phyloP scores from a whole-genome alignment of 2,888 invertebrate genomes.

The Cephus nigrinus region DNA sequence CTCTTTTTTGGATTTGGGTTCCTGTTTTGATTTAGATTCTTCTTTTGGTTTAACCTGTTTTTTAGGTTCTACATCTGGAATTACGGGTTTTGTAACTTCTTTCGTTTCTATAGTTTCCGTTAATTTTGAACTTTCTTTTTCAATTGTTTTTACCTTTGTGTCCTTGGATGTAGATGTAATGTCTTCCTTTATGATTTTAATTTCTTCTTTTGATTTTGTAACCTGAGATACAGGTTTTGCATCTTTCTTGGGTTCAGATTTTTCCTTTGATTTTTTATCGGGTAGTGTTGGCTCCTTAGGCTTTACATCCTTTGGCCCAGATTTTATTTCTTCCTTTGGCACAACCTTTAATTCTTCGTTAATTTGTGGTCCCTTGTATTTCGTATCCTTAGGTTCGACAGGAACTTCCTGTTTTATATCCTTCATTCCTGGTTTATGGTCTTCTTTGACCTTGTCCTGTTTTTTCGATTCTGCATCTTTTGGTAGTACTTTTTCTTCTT shows the following conservation, averaged over 20 bases:
- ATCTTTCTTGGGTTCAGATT: constrained; percentile 26
- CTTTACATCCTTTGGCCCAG: background rate
- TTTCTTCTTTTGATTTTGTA: constrained; percentile 55
- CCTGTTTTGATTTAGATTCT: constrained; percentile 17
- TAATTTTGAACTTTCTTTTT: constrained; percentile 20
- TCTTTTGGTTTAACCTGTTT: constrained; percentile 7
- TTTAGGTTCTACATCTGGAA: constrained; percentile 6
- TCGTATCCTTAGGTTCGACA: constrained; percentile 5
- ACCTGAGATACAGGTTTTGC: constrained; percentile 28
- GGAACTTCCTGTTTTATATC: constrained; percentile 15
- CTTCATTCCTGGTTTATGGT: constrained; percentile 4
- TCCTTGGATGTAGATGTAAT: constrained; percentile 57
- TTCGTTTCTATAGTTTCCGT: constrained; percentile 16
- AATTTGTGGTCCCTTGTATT: constrained; percentile 11
- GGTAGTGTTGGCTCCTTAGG: background rate
- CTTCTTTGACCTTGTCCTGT: constrained; percentile 11
- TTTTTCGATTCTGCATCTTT: constrained; percentile 4
- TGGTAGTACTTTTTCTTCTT: constrained; percentile 6
- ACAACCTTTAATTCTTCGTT: constrained; percentile 11
- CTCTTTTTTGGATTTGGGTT: constrained; percentile 19
- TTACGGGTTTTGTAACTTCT: constrained; percentile 5
- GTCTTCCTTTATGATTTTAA: constrained; percentile 55
- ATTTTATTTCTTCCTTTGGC: background rate
- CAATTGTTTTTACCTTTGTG: constrained; percentile 22
- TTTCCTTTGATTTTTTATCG: constrained; percentile 12